Conservation (phyloP, 2,797 vertebrate species). For the Gymnoscopelus microlampas region DNA sequence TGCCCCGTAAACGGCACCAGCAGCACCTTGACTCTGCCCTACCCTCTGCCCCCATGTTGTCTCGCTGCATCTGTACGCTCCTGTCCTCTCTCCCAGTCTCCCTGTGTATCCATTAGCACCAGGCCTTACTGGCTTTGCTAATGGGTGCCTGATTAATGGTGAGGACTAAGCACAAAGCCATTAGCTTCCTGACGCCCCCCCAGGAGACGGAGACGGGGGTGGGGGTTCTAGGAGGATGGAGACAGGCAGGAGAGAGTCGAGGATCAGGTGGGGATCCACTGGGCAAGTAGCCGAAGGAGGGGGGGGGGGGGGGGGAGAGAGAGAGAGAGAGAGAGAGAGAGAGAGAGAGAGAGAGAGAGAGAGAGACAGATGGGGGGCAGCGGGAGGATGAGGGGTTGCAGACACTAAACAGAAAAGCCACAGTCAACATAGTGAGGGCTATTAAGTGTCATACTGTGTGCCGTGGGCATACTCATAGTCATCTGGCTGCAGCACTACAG, state of each 20-base stretch:
- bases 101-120: slow-evolving; percentile 57
- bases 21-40: background rate
- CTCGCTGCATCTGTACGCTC: slow-evolving; percentile 21
- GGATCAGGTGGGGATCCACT: slow-evolving; percentile 14
- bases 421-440: no score
- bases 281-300: slow-evolving; percentile 27
- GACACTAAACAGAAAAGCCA: no score
- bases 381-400: no score
- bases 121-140: slow-evolving; percentile 58
- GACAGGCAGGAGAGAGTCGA: slow-evolving; percentile 6
- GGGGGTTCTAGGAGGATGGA: slow-evolving; percentile 1
- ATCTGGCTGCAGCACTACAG: no score
- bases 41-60: slow-evolving; percentile 6
- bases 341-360: no score
- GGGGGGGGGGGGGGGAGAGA: slow-evolving; percentile 2
- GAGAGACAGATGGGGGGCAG: no score
- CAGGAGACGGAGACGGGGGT: slow-evolving; percentile 29
- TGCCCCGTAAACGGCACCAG: no score
- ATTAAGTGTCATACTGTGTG: no score
- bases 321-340: no score
- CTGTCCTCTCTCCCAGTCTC: slow-evolving; percentile 29
- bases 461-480: no score
- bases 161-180: slow-evolving; percentile 60
- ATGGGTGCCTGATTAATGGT: slow-evolving; percentile 73
- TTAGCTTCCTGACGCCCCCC: slow-evolving; percentile 59